Conservation (phyloP, 53 echinoderm and acorn worm genomes). For the Temnopleurus reevesii region DNA sequence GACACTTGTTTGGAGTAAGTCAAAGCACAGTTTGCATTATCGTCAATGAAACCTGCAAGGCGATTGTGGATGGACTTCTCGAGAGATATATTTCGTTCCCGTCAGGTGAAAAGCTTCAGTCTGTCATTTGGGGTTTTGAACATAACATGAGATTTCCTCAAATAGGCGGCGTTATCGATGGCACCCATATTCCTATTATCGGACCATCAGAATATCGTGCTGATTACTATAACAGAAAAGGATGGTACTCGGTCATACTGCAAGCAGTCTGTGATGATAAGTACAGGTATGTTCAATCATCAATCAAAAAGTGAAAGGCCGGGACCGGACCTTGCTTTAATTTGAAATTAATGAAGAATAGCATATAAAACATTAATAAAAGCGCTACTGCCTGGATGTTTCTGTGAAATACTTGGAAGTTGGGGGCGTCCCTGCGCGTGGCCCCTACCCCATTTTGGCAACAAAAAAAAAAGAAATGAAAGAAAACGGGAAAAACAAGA, state of each 20-base stretch:
- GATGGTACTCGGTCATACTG: slow-evolving; percentile 60
- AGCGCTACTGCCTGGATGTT: too few species aligned
- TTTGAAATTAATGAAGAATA: too few species aligned
- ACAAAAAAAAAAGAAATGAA: too few species aligned
- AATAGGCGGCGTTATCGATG: not conserved
- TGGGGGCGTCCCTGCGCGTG: too few species aligned
- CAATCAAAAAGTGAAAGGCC: too few species aligned
- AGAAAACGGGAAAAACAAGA: too few species aligned
- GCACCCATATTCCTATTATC: slow-evolving; percentile 33
- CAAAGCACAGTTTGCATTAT: slow-evolving; percentile 60
- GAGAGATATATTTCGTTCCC: slow-evolving; percentile 58
- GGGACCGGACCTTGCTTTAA: too few species aligned
- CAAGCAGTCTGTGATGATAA: slow-evolving; percentile 61
- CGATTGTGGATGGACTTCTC: slow-evolving; percentile 43
- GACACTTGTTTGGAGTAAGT: slow-evolving; percentile 69
- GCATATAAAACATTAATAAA: too few species aligned
- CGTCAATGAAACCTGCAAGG: slow-evolving; percentile 61
- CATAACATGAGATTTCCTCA: not conserved
- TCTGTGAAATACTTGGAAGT: too few species aligned
- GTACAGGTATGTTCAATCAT: too few species aligned
- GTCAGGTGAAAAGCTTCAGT: slow-evolving; percentile 40
- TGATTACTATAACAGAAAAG: slow-evolving; percentile 64
- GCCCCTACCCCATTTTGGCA: too few species aligned
- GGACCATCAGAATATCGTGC: not conserved
- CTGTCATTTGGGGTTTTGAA: slow-evolving; percentile 62